These are phyloP conservation scores for Rhinophrynus dorsalis DNA, from an alignment of 2,797 vertebrate species.

Conservation along the genomic window DNA sequence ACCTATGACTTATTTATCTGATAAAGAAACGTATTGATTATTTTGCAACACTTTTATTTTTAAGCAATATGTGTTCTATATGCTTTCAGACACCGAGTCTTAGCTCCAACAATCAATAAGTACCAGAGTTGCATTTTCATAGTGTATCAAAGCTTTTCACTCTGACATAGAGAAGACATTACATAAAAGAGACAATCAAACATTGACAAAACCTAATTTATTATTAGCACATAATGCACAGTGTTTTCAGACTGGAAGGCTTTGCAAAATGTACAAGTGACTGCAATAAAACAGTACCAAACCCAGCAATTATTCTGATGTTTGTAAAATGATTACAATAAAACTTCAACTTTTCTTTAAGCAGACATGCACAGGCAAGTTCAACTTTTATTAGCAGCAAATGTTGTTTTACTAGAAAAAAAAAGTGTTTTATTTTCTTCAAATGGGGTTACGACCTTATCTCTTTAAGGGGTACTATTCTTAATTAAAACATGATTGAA, in stretches of 20 bases:
- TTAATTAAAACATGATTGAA: too few species aligned
- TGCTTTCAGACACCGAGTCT: constrained; percentile 48
- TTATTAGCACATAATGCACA: constrained; percentile 44
- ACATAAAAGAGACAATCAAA: constrained; percentile 40
- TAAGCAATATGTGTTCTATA: constrained; percentile 46
- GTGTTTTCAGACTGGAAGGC: constrained; percentile 15
- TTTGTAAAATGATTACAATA: constrained; percentile 10
- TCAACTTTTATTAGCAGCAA: constrained; percentile 19
- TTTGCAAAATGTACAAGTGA: constrained; percentile 32
- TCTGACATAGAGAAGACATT: constrained; percentile 38
- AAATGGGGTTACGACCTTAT: too few species aligned
- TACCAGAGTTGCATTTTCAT: constrained; percentile 45
- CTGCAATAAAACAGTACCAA: constrained; percentile 29
- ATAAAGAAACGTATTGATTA: constrained; percentile 48
- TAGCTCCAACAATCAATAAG: constrained; percentile 42
- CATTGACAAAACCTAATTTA: constrained; percentile 48
- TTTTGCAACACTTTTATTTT: constrained; percentile 47
- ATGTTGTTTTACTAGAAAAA: constrained; percentile 16
- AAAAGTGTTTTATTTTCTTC: too few species aligned
- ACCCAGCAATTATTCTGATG: constrained; percentile 7
- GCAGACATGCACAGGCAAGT: constrained; percentile 1
- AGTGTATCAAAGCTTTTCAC: constrained; percentile 43
- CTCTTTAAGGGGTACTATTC: too few species aligned
- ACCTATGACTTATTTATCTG: constrained; percentile 49
- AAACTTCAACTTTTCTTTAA: not conserved